Conservation (phyloP, 2,797 vertebrate genomes). For the Rhodeus uyekii region DNA sequence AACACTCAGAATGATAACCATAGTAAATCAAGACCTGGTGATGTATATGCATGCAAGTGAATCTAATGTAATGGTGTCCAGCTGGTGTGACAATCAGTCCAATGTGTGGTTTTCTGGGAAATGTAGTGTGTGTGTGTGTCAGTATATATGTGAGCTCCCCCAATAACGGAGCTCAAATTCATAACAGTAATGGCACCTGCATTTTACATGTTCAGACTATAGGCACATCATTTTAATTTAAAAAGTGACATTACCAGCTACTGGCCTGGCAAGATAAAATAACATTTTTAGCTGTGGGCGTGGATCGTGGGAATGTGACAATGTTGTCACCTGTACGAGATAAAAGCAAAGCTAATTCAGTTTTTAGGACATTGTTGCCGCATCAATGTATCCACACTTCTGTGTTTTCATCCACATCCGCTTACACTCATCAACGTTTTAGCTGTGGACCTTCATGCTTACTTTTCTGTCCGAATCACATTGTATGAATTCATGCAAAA, state of each 20-base stretch:
- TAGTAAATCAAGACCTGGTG: no score
- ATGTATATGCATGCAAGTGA: no score
- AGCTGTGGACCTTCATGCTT: not conserved
- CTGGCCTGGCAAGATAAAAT: not conserved
- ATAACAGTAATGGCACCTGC: no score
- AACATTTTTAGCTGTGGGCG: not conserved
- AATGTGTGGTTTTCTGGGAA: no score
- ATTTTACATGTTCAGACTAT: not conserved
- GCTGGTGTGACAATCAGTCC: no score
- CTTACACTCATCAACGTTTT: not conserved
- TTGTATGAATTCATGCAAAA: no score
- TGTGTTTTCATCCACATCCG: not conserved
- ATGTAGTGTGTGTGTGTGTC: no score
- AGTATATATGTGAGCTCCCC: no score
- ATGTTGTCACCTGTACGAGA: not conserved
- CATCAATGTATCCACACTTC: not conserved
- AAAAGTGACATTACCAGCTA: not conserved
- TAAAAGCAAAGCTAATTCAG: not conserved
- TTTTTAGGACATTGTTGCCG: not conserved
- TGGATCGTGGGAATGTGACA: not conserved
- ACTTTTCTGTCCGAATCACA: no score
- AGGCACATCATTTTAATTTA: not conserved
- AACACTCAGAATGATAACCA: no score
- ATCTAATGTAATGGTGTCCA: no score
- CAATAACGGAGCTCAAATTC: no score